Evolutionary conservation across 2,797 vertebrate genomes (phyloP), one percentile per base, ranked within the genome.

Genomic region (Scarus forsteni): DNA sequence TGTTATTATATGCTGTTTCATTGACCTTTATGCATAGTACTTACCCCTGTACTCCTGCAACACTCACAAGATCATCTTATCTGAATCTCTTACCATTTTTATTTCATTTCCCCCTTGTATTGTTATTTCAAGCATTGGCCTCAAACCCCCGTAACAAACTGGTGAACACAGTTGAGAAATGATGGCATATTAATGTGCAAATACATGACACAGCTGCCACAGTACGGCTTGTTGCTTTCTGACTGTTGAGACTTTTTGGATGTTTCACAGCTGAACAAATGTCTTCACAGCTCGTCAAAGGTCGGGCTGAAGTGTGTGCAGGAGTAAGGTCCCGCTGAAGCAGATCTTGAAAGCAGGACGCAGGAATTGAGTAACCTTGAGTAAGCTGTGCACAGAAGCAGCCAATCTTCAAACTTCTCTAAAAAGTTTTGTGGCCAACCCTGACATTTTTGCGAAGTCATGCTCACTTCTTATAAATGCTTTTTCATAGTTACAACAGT

Each of bases 401-500:
- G 42, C 43, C 13, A 10, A 15, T n/a, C 27, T 43, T 43, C 49
- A 39, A 49, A 1, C 14, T 12, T 16, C 13, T 0, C 35, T 18
- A 39, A 3, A 57, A 54, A 50, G 14, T 70, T 45, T 70, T 53
- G 9, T 53, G 10, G 8, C 14, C 10, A 45, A 59, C 50, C 10
- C 36, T 38, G 55, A 5, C 15, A 44, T 53, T 42, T 10, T 10
- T 7, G 27, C 27, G 4, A 38, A 19, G 12, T 44, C 12, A 14
- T 10, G 14, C 27, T 27, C 27, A 4, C 27, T 27, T 27, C 1
- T 44, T 13, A 14, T 44, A 2, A 6, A 44, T 44, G 14, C 43
- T 6, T 13, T 44, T 39, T 39, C 38, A 27, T 27, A 27, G 27
- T 27, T 27, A 27, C 27, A 27, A 27, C 27, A 27, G 27, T 27